Base-by-base conservation (phyloP, 2,113 vertebrate genomes). In the Odontophorus gujanensis region DNA sequence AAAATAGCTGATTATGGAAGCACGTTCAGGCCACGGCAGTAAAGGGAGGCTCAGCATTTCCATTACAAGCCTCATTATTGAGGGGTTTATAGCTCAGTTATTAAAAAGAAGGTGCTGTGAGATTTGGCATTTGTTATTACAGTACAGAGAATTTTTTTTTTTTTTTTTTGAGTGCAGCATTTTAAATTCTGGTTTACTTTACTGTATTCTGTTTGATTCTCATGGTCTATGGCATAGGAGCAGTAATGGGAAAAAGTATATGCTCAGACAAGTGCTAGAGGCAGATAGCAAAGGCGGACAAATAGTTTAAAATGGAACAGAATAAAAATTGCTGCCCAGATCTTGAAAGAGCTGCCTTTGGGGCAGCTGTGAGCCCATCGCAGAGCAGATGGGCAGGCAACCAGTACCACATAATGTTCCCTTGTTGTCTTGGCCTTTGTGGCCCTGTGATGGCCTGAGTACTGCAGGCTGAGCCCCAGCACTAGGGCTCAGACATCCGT, bases 1-100 rank as follows among this genome's bases (percentile, higher is more conserved):
- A 98, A 98, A 98, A 95, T 85, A 97, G 80, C 75, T 96, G 92
- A 87, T 93, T 94, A 77, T 83, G 95, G 69, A 92, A 92, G 95
- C 18, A 68, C 76, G 95, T 94, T 96, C 85, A 77, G 21, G 74
- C 86, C 74, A 74, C 78, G 84, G 82, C 76, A 94, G 82, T 92
- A 95, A 95, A 97, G 78, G 91, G 62, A 95, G 85, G 81, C 84
- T 94, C 68, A 21, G 32, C 55, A 10, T 97, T 97, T 97, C 93
- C 84, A 96, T 97, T 97, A 93, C 81, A 97, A 96, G 90, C 24
- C 68, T 96, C 94, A 91, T 97, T 96, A 93, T 74, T 87, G 95
- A 97, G 84, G 89, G 75, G 90, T 96, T 96, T 95, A 97, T 90
- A 82, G 94, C 88, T 97, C 74, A 69, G 94, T 76, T 97, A 75